These are phyloP conservation scores for Pachypanchax playfairii DNA, from an alignment of 2,113 vertebrate species.

Conservation along the genomic window DNA sequence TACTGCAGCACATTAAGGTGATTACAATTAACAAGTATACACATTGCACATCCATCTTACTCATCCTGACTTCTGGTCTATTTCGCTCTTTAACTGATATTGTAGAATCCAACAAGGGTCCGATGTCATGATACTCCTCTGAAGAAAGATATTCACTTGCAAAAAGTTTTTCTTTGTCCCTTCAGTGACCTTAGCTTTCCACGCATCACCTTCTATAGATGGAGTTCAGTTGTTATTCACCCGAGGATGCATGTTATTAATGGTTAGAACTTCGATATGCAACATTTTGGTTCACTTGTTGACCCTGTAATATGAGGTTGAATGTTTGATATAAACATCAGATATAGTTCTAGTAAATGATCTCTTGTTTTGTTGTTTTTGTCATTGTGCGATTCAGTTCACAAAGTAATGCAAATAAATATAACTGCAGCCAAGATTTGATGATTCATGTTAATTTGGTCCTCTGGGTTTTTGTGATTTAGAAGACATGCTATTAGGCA, in stretches of 20 bases:
- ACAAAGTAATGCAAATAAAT: conserved; percentile 8
- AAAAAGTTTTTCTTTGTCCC: conserved; percentile 50
- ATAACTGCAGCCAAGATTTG: conserved; percentile 27
- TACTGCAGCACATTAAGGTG: conserved; percentile 65
- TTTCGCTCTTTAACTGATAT: conserved; percentile 2
- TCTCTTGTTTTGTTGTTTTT: no score
- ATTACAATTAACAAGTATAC: conserved; percentile 16
- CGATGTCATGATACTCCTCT: conserved; percentile 26
- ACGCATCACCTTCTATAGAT: conserved; percentile 49
- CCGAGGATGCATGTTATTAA: conserved; percentile 67
- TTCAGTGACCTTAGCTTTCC: conserved; percentile 60
- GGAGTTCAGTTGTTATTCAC: conserved; percentile 48
- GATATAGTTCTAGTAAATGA: neutral
- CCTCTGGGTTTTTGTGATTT: conserved; percentile 33
- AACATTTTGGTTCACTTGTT: conserved; percentile 10
- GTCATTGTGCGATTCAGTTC: no score
- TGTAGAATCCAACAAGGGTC: conserved; percentile 47
- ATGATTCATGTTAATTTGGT: conserved; percentile 47
- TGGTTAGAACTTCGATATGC: conserved; percentile 63
- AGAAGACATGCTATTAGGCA: conserved; percentile 25
- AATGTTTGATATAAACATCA: conserved; percentile 38
- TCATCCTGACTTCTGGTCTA: conserved; percentile 10
- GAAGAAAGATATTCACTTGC: conserved; percentile 51
- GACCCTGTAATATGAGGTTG: conserved; percentile 53
- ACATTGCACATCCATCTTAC: conserved; percentile 24